These are phyloP conservation scores for Dyspetes luteomarginatus DNA, from an alignment of 2,888 invertebrate species.

Conservation along the genomic window DNA sequence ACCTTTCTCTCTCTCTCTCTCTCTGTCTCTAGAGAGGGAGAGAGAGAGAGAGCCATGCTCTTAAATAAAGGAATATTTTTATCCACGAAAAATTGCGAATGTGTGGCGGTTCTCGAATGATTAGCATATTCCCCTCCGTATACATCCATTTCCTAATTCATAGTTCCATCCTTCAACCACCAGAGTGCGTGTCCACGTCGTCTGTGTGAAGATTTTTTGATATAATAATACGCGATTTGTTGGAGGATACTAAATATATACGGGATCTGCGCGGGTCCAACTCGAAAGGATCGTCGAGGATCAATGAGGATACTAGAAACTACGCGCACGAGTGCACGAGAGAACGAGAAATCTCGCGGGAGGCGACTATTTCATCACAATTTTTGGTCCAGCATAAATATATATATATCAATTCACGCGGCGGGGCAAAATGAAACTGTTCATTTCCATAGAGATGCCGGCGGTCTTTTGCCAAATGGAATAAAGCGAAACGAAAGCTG, in stretches of 20 bases:
- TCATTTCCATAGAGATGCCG: constrained; percentile 44
- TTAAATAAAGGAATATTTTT: too few species aligned
- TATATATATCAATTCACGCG: neutral
- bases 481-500: constrained; percentile 3
- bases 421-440: constrained; percentile 37
- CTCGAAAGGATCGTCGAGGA: constrained; percentile 15
- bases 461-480: constrained; percentile 48
- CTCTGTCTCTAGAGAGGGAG: too few species aligned
- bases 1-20: too few species aligned
- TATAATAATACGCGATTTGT: constrained; percentile 36
- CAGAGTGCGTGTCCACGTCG: too few species aligned
- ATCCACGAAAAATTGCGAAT: too few species aligned
- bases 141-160: too few species aligned
- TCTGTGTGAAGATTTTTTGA: too few species aligned
- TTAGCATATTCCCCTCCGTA: too few species aligned
- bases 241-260: constrained; percentile 11
- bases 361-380: constrained; percentile 42
- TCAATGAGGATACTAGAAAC: constrained; percentile 52
- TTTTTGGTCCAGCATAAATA: constrained; percentile 27
- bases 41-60: too few species aligned
- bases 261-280: neutral
- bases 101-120: too few species aligned
- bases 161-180: too few species aligned
- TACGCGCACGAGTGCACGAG: constrained; percentile 40
- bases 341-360: constrained; percentile 15